These are phyloP conservation scores for Eclectus roratus DNA, from an alignment of 2,113 vertebrate genomes.

Conservation along the genomic window DNA sequence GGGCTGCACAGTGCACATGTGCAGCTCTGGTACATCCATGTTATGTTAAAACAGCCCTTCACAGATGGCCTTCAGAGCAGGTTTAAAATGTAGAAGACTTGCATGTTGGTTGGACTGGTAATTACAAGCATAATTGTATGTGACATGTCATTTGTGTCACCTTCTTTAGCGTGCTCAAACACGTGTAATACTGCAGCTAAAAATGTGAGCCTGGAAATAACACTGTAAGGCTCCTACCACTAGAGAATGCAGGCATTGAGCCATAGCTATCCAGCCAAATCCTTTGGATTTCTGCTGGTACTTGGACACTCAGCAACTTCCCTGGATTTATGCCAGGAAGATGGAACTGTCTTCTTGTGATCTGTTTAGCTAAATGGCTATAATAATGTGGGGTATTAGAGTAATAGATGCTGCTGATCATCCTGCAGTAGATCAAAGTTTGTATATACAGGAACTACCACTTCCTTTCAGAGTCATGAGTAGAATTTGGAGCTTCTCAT, in stretches of 20 bases:
- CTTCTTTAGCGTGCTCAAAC: background rate
- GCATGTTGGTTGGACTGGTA: background rate
- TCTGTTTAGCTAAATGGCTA: slow-evolving; percentile 38
- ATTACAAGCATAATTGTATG: background rate
- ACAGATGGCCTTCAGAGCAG: background rate
- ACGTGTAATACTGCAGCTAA: background rate
- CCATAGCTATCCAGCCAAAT: background rate
- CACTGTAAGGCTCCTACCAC: background rate
- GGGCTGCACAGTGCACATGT: background rate
- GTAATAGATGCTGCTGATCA: slow-evolving; percentile 43
- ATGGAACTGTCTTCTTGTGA: slow-evolving; percentile 7
- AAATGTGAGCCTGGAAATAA: background rate
- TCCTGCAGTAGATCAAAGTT: slow-evolving; percentile 32
- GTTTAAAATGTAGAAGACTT: background rate
- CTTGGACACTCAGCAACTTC: background rate
- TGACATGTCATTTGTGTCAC: background rate
- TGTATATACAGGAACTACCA: background rate
- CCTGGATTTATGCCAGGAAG: slow-evolving; percentile 25
- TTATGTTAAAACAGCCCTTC: background rate
- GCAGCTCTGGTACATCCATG: background rate
- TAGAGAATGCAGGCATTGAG: background rate
- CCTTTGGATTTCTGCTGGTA: background rate
- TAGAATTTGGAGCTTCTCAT: slow-evolving; percentile 6
- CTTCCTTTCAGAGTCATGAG: slow-evolving; percentile 4
- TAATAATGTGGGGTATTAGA: slow-evolving; percentile 36